Conservation (phyloP, 92 coral and sea anemone species). For the Porites divaricata region DNA sequence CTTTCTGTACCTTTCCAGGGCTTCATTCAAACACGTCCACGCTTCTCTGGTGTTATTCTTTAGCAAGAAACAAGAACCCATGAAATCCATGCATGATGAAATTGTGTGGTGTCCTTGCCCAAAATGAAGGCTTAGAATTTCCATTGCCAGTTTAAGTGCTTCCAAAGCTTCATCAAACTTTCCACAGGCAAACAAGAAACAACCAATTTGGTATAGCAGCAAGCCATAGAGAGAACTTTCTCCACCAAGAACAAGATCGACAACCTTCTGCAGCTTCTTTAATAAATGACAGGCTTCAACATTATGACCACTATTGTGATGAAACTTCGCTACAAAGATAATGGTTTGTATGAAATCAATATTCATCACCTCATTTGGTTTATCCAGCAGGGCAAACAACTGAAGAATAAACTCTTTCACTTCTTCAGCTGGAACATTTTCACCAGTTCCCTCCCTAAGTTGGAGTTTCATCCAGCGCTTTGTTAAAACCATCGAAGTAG, state of each 20-base stretch:
- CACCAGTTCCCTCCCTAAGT: slow-evolving; percentile 7
- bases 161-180: neutral
- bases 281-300: slow-evolving; percentile 15
- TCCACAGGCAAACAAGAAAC: slow-evolving; percentile 1
- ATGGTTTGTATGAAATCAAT: slow-evolving; percentile 10
- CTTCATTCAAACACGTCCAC: neutral
- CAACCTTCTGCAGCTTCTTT: neutral
- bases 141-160: neutral
- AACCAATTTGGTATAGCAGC: slow-evolving; percentile 13
- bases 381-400: neutral
- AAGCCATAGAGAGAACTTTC: slow-evolving; percentile 8
- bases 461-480: slow-evolving; percentile 13
- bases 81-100: slow-evolving; percentile 12
- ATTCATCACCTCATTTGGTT: neutral
- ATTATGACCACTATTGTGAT: neutral
- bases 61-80: slow-evolving; percentile 18
- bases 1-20: neutral
- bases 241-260: neutral
- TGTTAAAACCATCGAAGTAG: neutral
- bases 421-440: neutral
- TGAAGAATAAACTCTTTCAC: neutral
- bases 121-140: neutral
- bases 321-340: slow-evolving; percentile 4
- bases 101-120: slow-evolving; percentile 7
- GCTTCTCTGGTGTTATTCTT: neutral